A percentile compares a stretch with the other conserved stretches of the same genome.
phyloP scores from a whole-genome alignment of 2,888 invertebrate genomes.

The Drosophila mayaguana region DNA sequence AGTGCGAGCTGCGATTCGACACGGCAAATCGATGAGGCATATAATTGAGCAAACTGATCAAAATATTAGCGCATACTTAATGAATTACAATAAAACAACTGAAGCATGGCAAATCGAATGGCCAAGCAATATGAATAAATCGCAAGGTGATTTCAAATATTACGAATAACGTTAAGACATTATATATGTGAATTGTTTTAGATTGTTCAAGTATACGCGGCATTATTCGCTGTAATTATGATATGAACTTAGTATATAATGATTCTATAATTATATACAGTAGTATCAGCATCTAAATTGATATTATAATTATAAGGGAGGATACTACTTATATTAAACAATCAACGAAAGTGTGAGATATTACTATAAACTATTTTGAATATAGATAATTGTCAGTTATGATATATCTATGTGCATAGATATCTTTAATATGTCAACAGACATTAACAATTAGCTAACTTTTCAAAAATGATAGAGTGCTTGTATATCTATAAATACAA shows the following conservation, averaged over 20 bases:
- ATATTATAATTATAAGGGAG: background rate
- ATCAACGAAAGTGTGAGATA: background rate
- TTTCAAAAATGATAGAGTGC: background rate
- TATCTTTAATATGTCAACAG: background rate
- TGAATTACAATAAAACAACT: constrained; percentile 47
- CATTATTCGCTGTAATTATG: background rate
- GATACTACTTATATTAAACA: background rate
- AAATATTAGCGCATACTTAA: constrained; percentile 60
- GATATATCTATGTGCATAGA: background rate
- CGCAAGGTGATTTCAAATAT: background rate
- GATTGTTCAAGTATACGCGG: background rate
- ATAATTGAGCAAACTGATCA: constrained; percentile 55
- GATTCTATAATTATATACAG: background rate
- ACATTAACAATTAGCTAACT: background rate
- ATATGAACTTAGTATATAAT: background rate
- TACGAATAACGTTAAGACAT: background rate
- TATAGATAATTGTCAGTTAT: background rate
- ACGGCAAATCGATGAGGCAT: constrained; percentile 53
- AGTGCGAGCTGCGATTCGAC: constrained; percentile 15
- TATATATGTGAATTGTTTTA: background rate
- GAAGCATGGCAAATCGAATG: constrained; percentile 47
- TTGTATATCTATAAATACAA: constrained; percentile 37
- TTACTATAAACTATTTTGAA: background rate
- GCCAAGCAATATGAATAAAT: constrained; percentile 19
- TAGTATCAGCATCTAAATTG: background rate